Evolutionary conservation across 2,888 invertebrate genomes (phyloP), one percentile per base, ranked within the genome.

Genomic region (Aspidiotus destructor): DNA sequence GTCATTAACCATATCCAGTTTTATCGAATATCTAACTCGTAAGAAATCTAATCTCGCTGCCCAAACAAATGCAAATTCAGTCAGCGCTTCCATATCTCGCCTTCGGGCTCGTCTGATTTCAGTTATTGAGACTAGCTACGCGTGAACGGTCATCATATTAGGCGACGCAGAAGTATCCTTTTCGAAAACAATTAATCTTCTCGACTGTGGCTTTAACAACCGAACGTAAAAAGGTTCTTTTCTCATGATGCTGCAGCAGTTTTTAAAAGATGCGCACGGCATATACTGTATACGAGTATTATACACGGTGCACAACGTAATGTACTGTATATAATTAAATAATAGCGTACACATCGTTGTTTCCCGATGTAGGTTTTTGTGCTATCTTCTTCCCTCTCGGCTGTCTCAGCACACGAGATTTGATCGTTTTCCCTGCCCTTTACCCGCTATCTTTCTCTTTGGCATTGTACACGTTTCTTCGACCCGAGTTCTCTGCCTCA

Each of bases 371-470:
- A 48, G 48, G 48, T 48, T 48, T 48, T 48, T 48, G 48, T 48
- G 48, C 67, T 67, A 57, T 64, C 55, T 64, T 65, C 57, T 58
- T 67, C 58, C 67, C 67, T 67, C 52, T 67, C 53, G 67, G 67
- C 67, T 58, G 60, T 67, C 67, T 52, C 52, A 60, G 67, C 67
- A 60, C 67, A 67, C 67, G 67, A 57, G 57, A 65, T 48, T 48
- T 48, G 48, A 48, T 13, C 10, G n/a, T n/a, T 48, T 48, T 48
- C n/a, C n/a, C 48, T 48, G 11, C n/a, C n/a, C 48, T 48, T 48
- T n/a, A 11, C n/a, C 48, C 48, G 10, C n/a, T n/a, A 48, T 48
- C 48, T 48, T 48, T 48, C 48, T 48, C 48, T 48, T n/a, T 48
- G 48, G 48, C 48, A 11, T 48, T 11, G 28, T 28, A 28, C 28